phyloP scores from a whole-genome alignment of 2,113 vertebrate genomes.

The Leiothrix lutea region DNA sequence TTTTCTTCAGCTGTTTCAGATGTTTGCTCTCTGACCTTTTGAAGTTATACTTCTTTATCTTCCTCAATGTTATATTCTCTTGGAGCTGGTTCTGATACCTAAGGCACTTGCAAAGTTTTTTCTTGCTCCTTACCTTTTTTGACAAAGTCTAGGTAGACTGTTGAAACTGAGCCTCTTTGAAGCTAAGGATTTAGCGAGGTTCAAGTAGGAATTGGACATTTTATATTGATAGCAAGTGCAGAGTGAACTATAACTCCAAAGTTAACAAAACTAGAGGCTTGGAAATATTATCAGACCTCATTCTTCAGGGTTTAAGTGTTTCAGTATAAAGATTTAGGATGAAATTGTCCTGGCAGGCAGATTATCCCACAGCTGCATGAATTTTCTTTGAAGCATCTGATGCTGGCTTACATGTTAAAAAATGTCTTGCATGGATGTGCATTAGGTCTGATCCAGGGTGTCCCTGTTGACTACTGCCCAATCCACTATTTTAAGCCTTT shows the following conservation, averaged over 20 bases:
- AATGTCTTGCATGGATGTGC: background rate
- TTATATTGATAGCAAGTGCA: background rate
- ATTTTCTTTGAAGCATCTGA: conserved; percentile 31
- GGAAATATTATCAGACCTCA: conserved; percentile 32
- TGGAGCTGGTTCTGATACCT: conserved; percentile 5
- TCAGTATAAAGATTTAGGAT: conserved; percentile 20
- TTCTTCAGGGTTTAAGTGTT: conserved; percentile 40
- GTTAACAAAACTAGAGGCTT: conserved; percentile 16
- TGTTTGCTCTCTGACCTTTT: background rate
- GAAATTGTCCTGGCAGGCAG: conserved; percentile 53
- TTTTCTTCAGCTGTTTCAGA: conserved; percentile 12
- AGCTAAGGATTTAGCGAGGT: background rate
- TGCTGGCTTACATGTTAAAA: conserved; percentile 24
- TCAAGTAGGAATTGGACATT: background rate
- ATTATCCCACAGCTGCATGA: conserved; percentile 44
- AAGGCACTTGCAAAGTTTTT: background rate
- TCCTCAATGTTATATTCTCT: background rate
- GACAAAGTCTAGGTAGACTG: background rate
- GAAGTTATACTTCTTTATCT: background rate
- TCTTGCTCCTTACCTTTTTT: background rate
- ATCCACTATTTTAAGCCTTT: background rate
- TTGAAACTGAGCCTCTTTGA: conserved; percentile 13
- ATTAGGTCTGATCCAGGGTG: background rate
- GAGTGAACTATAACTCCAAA: background rate
- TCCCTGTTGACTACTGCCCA: background rate